phyloP scores from a whole-genome alignment of 2,797 vertebrate species.

The Jordanella pulchra region DNA sequence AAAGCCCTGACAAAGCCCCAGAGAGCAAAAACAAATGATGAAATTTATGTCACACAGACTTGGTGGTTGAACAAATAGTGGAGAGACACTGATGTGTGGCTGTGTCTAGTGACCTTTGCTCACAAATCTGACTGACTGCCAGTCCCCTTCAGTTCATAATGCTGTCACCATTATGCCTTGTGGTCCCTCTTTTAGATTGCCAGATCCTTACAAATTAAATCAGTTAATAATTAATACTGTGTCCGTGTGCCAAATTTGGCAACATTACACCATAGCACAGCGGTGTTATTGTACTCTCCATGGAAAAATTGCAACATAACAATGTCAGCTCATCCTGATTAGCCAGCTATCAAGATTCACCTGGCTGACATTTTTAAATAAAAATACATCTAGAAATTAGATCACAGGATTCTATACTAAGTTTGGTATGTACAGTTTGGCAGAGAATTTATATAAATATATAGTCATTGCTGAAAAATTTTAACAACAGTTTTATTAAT shows the following conservation, averaged over 20 bases:
- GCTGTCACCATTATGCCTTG: neutral
- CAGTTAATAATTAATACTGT: neutral
- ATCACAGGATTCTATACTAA: neutral
- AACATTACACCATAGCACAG: neutral
- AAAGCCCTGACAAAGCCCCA: neutral
- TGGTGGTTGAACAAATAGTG: neutral
- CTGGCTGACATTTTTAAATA: neutral
- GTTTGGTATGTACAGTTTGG: neutral
- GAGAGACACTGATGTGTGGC: neutral
- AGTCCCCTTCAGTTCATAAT: neutral
- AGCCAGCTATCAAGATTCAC: neutral
- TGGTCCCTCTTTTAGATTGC: neutral
- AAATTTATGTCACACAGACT: neutral
- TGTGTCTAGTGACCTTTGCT: constrained; percentile 5
- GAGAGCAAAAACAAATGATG: neutral
- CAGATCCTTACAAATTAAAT: constrained; percentile 1
- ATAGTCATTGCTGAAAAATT: neutral
- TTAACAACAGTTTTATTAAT: neutral
- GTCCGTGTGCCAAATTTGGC: neutral
- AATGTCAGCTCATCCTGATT: neutral
- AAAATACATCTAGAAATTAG: neutral
- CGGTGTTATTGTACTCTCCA: neutral
- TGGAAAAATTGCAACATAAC: neutral
- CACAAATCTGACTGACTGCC: neutral
- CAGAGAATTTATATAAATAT: neutral